Evolutionary conservation across 2,888 invertebrate species (phyloP).

Genomic region (Drosophila subsilvestris): DNA sequence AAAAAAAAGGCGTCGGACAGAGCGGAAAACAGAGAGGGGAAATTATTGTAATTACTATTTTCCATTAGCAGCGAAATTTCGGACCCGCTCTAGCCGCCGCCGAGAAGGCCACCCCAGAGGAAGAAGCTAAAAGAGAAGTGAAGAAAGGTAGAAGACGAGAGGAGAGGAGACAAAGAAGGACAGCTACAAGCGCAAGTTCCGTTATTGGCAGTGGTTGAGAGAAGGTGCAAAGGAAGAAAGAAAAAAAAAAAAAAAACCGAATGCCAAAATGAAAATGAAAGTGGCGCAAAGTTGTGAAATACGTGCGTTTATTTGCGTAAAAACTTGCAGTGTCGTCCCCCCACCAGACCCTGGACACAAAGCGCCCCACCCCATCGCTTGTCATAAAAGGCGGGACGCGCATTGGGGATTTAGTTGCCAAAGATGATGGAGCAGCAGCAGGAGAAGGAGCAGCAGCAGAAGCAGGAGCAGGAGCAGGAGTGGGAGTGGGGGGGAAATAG

Average conservation of each 20-base stretch:
- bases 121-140: constrained; percentile 15
- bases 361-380: not conserved
- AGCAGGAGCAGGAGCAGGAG: not conserved
- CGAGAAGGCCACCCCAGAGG: constrained; percentile 22
- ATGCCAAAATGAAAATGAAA: constrained; percentile 59
- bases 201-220: not conserved
- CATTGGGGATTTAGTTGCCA: constrained; percentile 56
- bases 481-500: not conserved
- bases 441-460: too few relatives aligned
- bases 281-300: constrained; percentile 73
- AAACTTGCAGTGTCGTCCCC: constrained; percentile 55
- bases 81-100: constrained; percentile 24
- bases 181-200: constrained; percentile 2
- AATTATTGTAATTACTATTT: constrained; percentile 78
- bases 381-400: constrained; percentile 48
- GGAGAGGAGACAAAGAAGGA: constrained; percentile 9
- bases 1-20: constrained; percentile 39
- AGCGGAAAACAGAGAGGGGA: constrained; percentile 15
- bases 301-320: constrained; percentile 76
- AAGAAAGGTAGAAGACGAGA: constrained; percentile 52
- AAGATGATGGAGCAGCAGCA: constrained; percentile 36
- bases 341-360: constrained; percentile 2
- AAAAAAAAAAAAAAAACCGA: not conserved
- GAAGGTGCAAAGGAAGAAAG: not conserved
- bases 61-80: constrained; percentile 66